Base-by-base conservation (phyloP, 1,140 invertebrate genomes). In the Listronotus bonariensis region DNA sequence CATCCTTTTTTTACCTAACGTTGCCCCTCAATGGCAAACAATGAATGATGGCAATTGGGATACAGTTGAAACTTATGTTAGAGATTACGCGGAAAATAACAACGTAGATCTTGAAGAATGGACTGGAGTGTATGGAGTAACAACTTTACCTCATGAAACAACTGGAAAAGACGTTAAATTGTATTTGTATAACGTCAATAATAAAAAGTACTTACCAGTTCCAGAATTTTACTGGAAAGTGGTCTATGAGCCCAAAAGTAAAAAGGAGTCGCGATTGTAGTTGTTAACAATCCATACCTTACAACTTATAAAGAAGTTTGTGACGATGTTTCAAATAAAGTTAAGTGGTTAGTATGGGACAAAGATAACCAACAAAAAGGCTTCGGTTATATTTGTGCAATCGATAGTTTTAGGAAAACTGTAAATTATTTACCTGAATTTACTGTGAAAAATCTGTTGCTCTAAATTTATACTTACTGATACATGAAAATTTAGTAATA, bases 161-260 rank as follows among this genome's bases (percentile, higher is more conserved):
- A 69, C 63, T 42, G 78, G 78, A 9, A 71, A 71, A 12, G 72
- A 0, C 74, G 80, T 17, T 76, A n/a, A 48, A 40, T 31, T 79
- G 1, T 72, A 79, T 5, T 54, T 88, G 1, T 83, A 81, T 63
- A 80, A 83, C 68, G 69, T 65, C 1, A 79, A 80, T 18, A 75
- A 80, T 9, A 80, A 80, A 36, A 59, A 51, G 31, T 74, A 67
- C 1, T 60, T 87, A 6, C 79, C 82, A 0, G 86, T 86, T 0
- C 86, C 86, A 0, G 75, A 80, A 69, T 81, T 84, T 34, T 86
- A 79, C 56, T 87, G 83, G 80, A 87, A 88, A 80, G 77, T 88
- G 7, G 77, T 85, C 0, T 82, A 87, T 67, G 81, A 88, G 61
- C 77, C 80, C 10, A 57, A 69, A 8, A 78, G 73, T 1, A 79